Percentiles rank a stretch among this genome's conserved stretches.
Conservation (phyloP, 2,113 vertebrate species). For the Laticauda colubrina region DNA sequence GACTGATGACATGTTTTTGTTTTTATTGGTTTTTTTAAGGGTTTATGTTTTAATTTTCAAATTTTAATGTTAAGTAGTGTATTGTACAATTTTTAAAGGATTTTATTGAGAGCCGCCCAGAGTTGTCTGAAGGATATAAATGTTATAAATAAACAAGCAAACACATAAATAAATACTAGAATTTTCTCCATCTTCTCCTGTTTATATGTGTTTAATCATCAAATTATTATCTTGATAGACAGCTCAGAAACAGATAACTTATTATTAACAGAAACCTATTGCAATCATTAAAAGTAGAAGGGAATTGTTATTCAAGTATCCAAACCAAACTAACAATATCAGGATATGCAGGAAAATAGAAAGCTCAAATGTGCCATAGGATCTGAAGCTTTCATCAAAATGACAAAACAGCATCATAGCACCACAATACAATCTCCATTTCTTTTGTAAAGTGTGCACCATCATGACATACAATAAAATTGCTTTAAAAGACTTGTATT, state of each 20-base stretch:
- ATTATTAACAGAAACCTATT: neutral
- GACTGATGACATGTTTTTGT: neutral
- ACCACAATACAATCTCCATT: neutral
- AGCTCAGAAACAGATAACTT: neutral
- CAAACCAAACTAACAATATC: neutral
- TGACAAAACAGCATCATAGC: neutral
- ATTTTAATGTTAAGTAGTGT: neutral
- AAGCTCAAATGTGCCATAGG: neutral
- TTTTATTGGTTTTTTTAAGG: neutral
- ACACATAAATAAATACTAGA: neutral
- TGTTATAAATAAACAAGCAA: neutral
- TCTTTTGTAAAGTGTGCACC: neutral
- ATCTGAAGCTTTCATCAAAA: neutral
- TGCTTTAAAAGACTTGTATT: neutral
- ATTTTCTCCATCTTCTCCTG: neutral
- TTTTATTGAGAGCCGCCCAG: neutral
- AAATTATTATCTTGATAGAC: neutral
- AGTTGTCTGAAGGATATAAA: neutral
- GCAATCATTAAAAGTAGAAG: neutral
- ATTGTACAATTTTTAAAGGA: neutral
- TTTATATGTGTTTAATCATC: neutral
- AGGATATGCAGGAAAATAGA: neutral
- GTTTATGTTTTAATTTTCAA: neutral
- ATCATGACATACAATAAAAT: neutral
- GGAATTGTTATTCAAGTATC: neutral